Conservation (phyloP, 2,113 vertebrate species). For the Hemiprocne comata region DNA sequence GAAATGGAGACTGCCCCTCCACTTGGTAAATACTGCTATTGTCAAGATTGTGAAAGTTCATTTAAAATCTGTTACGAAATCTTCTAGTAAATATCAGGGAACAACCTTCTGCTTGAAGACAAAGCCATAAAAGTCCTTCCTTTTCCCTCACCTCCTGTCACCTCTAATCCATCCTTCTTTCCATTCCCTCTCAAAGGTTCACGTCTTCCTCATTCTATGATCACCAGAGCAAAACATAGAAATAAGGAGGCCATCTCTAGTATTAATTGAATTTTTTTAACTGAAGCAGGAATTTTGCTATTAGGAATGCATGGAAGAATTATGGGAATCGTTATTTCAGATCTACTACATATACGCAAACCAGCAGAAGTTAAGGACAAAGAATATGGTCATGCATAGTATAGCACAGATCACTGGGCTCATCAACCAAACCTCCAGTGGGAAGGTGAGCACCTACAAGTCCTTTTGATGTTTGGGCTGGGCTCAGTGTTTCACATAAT, state of each 20-base stretch:
- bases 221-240: neutral
- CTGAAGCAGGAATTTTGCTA: neutral
- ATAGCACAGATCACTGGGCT: neutral
- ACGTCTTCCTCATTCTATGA: neutral
- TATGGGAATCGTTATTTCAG: neutral
- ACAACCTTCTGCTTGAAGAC: neutral
- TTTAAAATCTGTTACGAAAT: neutral
- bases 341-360: neutral
- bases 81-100: neutral
- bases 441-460: neutral
- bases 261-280: neutral
- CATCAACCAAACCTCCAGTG: neutral
- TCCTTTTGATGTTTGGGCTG: conserved; percentile 48
- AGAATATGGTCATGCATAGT: neutral
- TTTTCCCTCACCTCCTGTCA: neutral
- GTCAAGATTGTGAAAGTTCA: neutral
- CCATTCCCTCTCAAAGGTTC: neutral
- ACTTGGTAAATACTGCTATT: neutral
- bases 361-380: neutral
- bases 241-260: neutral
- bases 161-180: neutral
- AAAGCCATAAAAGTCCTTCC: neutral
- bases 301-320: neutral
- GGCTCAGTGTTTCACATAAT: conserved; percentile 15
- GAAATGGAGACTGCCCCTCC: neutral